Evolutionary conservation across 2,797 vertebrate genomes (phyloP), one percentile per base, ranked within the genome.

Genomic region (Alectoris magna): DNA sequence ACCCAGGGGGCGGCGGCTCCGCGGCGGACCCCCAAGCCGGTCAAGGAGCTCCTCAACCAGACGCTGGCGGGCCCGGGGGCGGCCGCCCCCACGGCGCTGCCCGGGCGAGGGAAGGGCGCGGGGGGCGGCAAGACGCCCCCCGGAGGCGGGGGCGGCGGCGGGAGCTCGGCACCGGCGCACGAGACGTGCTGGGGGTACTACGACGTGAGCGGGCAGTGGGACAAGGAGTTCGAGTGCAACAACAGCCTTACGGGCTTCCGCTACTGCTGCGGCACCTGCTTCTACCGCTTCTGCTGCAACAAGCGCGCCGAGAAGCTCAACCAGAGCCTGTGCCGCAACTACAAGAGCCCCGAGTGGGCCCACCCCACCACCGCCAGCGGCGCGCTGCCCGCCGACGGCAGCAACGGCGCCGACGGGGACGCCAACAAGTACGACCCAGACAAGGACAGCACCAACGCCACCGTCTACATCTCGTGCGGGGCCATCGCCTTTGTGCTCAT

Each of bases 201-300:
- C 97, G 99, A 99, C 96, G 99, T 99, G 97, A 99, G 99, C 95
- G 99, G 99, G 26, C 98, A 99, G 97, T 99, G 98, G 97, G 99
- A 99, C 98, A 99, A 99, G 96, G 99, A 99, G 98, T 99, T 99
- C 96, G 98, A 98, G 91, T 99, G 99, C 94, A 99, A 99, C 98
- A 99, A 99, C 97, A 99, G 99, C 71, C 98, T 99, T 63, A 99
- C 99, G 94, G 98, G 97, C 83, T 98, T 97, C 95, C 98, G 99
- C 88, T 99, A 98, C 98, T 99, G 99, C 97, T 99, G 99, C 97
- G 99, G 99, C 94, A 99, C 98, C 97, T 99, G 99, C 98, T 99
- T 98, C 97, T 98, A 99, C 95, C 99, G 99, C 96, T 99, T 99
- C 97, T 99, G 99, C 98, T 99, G 99, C 97, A 99, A 99, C 92